These are phyloP conservation scores for Malurus leucopterus DNA, from an alignment of 2,797 vertebrate species.

Conservation along the genomic window DNA sequence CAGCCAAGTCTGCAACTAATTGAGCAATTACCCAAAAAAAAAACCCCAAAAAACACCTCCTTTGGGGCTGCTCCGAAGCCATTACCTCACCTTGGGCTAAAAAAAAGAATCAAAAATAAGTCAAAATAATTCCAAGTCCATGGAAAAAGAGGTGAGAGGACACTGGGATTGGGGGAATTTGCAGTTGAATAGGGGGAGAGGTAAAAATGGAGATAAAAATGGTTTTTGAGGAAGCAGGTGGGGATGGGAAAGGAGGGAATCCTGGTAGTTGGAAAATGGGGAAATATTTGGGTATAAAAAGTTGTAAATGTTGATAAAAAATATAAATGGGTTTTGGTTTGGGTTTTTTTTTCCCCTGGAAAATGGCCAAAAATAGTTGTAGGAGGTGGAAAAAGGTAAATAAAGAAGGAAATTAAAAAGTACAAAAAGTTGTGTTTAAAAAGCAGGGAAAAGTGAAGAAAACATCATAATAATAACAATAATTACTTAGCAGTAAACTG, in stretches of 20 bases:
- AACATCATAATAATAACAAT: not conserved
- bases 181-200: not conserved
- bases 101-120: not conserved
- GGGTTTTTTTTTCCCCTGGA: rapidly evolving
- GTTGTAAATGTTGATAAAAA: not conserved
- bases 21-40: not conserved
- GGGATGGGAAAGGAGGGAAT: not conserved
- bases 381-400: not conserved
- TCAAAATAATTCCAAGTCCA: not conserved
- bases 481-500: not conserved
- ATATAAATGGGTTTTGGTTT: not conserved
- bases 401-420: not conserved
- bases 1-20: constrained; percentile 20
- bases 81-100: not conserved
- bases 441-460: not conserved
- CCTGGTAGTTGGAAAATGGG: not conserved
- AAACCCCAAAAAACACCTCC: not conserved
- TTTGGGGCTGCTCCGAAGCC: not conserved
- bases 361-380: not conserved
- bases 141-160: not conserved
- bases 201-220: not conserved
- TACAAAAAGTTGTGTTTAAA: rapidly evolving
- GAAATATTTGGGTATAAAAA: not conserved
- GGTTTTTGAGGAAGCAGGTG: not conserved
- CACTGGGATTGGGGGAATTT: not conserved